Evolutionary conservation across 2,113 vertebrate genomes (phyloP), one percentile per base, ranked within the genome.

Genomic region (Nerophis ophidion): DNA sequence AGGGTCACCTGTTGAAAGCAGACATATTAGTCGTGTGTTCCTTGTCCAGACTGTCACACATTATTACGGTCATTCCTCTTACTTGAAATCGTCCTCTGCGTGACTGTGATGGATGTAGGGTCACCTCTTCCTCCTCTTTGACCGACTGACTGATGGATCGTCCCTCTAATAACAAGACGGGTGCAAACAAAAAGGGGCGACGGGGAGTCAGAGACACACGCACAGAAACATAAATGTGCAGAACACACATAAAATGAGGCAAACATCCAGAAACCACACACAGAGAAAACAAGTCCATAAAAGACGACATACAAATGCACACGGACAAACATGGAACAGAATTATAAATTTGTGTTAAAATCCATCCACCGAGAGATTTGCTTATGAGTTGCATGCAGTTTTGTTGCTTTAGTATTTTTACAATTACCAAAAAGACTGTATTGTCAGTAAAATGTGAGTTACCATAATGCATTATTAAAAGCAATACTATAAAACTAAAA

Each of bases 1-100:
- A 91, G 88, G 58, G 90, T 91, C 64, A 94, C 92, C 93, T 95
- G 79, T 68, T 51, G 38, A 38, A 53, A 77, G 15, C 66, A 17
- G 49, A 65, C 1, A 10, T 14, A 51, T 44, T 47, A 60, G 6
- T 8, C 49, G 10, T 48, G 35, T 33, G 10, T 38, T 7, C 45
- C 49, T 48, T 33, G 47, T 47, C 49, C 33, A 55, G 57, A 48
- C 15, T 46, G 48, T 1, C 17, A 47, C 12, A 52, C 42, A 57
- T 34, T 26, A 26, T 38, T 65, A 61, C 48, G 4, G 5, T 6
- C 38, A 8, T 2, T 40, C 9, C 12, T 50, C 48, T 26, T 61
- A 91, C 90, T 78, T 90, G 87, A 73, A 91, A 90, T 64, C 88
- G 77, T 36, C 89, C 89, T 75, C 80, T 86, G 51, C 48, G 68